These are phyloP conservation scores for Pongo pygmaeus DNA, from an alignment of 2,113 vertebrate genomes.

Conservation along the genomic window DNA sequence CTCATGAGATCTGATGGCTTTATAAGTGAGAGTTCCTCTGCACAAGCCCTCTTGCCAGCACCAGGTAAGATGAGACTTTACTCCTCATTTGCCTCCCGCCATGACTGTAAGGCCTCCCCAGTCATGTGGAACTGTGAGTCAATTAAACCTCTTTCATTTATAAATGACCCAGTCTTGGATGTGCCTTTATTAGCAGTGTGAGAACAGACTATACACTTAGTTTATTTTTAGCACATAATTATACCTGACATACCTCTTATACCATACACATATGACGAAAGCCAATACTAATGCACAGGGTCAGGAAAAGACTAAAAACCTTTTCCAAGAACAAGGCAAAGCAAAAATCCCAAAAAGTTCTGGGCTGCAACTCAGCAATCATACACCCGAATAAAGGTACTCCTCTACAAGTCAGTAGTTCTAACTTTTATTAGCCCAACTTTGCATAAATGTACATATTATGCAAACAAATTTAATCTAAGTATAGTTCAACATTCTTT, in stretches of 20 bases:
- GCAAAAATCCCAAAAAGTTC: not conserved
- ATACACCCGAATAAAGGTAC: not conserved
- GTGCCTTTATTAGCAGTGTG: too few species aligned
- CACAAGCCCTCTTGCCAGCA: too few species aligned
- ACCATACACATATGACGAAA: not conserved
- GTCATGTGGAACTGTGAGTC: too few species aligned
- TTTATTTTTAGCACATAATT: slow-evolving; percentile 21
- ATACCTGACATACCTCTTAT: not conserved
- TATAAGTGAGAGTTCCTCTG: too few species aligned
- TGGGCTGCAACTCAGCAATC: not conserved
- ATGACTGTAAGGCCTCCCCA: too few species aligned
- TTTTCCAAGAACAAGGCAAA: not conserved
- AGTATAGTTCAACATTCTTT: not conserved
- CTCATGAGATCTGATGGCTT: too few species aligned
- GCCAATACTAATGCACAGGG: not conserved
- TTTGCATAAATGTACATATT: not conserved
- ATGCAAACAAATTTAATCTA: slow-evolving; percentile 48
- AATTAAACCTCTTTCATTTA: too few species aligned
- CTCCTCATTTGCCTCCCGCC: too few species aligned
- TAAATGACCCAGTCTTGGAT: too few species aligned
- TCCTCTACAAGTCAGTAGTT: not conserved
- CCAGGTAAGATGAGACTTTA: too few species aligned
- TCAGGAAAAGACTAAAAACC: not conserved
- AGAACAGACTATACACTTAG: not conserved
- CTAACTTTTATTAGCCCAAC: slow-evolving; percentile 20